Evolutionary conservation across 2,113 vertebrate genomes (phyloP).

Genomic region (Aldabrachelys gigantea): DNA sequence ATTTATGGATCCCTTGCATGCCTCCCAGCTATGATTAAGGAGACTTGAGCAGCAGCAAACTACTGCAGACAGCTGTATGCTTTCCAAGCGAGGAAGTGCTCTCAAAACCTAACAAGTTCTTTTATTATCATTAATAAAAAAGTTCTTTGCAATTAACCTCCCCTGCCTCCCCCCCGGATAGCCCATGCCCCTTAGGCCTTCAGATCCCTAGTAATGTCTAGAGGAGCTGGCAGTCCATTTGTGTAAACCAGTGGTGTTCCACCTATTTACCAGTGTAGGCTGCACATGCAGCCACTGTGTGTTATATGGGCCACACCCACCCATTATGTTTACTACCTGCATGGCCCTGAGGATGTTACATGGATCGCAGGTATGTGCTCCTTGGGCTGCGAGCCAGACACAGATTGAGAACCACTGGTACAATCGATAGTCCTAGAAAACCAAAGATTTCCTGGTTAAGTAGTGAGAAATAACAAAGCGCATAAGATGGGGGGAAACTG

Average conservation of each 20-base stretch:
- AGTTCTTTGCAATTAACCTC: background rate
- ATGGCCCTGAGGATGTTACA: no score
- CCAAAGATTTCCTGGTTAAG: background rate
- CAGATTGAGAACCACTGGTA: background rate
- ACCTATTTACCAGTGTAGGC: no score
- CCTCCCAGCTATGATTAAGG: background rate
- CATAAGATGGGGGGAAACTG: background rate
- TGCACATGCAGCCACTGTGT: no score
- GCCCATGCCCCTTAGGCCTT: background rate
- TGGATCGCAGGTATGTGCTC: no score
- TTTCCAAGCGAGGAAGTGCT: background rate
- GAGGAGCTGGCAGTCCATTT: background rate
- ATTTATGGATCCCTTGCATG: background rate
- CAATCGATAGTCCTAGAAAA: background rate
- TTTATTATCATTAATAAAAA: background rate
- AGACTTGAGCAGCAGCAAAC: background rate
- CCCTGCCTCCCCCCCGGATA: fast-evolving
- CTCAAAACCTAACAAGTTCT: background rate
- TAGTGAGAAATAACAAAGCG: background rate
- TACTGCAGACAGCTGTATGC: background rate
- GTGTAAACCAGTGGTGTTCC: background rate
- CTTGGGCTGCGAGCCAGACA: no score
- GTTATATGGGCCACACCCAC: no score
- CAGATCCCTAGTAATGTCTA: background rate
- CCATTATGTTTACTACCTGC: no score